Percentiles rank a stretch among this genome's conserved stretches.
Conservation (phyloP, 92 coral and sea anemone genomes). For the Porites rus region DNA sequence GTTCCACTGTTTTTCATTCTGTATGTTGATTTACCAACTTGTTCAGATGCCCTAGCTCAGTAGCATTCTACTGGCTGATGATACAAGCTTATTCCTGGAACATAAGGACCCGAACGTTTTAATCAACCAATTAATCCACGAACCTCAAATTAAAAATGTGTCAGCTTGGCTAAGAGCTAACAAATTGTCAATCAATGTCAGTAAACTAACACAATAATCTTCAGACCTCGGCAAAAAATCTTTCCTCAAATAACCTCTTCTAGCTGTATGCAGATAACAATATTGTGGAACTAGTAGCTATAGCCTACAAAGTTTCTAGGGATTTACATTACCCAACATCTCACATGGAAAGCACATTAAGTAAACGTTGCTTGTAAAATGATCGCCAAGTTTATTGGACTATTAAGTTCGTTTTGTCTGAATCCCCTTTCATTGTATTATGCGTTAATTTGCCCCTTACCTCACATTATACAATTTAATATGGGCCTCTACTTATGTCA, state of each 20-base stretch:
- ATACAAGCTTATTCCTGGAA: neutral
- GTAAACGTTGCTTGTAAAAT: neutral
- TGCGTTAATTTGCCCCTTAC: neutral
- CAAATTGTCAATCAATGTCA: constrained; percentile 21
- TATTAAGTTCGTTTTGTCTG: constrained; percentile 7
- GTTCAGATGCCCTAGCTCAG: neutral
- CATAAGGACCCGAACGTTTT: neutral
- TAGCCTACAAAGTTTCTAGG: constrained; percentile 26
- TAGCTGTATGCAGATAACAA: neutral
- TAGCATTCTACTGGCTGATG: constrained; percentile 1
- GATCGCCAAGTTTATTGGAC: neutral
- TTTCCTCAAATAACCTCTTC: neutral
- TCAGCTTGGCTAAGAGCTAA: constrained; percentile 21
- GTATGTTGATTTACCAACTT: neutral
- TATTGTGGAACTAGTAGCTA: constrained; percentile 10
- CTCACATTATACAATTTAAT: constrained; percentile 1
- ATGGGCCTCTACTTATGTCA: constrained; percentile 9
- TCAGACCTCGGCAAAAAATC: constrained; percentile 38
- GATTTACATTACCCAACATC: constrained; percentile 5
- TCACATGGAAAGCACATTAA: neutral
- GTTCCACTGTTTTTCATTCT: constrained; percentile 4
- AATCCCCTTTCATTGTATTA: neutral
- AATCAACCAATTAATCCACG: neutral
- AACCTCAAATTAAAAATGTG: neutral
- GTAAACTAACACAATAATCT: constrained; percentile 50